phyloP scores from a whole-genome alignment of 2,113 vertebrate genomes.

The Eretmochelys imbricata region DNA sequence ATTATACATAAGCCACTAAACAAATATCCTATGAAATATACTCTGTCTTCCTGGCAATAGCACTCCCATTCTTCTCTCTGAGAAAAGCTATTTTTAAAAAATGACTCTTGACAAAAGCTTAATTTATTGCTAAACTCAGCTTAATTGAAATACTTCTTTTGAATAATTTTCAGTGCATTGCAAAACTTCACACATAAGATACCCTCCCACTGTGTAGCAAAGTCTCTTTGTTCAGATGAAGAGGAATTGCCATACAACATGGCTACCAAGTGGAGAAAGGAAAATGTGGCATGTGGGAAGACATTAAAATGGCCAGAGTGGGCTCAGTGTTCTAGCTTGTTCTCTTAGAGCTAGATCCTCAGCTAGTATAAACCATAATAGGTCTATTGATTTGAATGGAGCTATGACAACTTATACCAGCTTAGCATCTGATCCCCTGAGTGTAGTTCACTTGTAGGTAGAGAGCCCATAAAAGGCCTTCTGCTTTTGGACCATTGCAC shows the following conservation, averaged over 20 bases:
- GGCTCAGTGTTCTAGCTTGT: not conserved
- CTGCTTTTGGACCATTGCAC: no score
- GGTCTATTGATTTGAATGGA: not conserved
- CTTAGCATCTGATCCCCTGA: rapidly evolving
- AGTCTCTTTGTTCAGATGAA: not conserved
- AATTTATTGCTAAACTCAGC: not conserved
- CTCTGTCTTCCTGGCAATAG: not conserved
- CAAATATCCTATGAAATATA: rapidly evolving
- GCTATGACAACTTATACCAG: not conserved
- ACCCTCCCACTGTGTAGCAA: not conserved
- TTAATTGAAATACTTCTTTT: not conserved
- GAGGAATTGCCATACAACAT: not conserved
- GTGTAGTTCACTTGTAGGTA: rapidly evolving
- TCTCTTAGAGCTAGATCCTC: not conserved
- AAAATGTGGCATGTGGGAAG: not conserved
- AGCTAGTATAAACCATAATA: rapidly evolving
- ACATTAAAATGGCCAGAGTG: not conserved
- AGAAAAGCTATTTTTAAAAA: not conserved
- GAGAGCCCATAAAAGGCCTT: no score
- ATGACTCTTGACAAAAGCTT: not conserved
- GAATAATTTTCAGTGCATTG: not conserved
- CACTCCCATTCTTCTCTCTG: not conserved
- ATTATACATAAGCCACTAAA: not conserved
- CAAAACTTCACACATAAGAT: not conserved
- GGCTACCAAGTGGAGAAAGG: not conserved